Evolutionary conservation across 2,888 invertebrate species (phyloP).

Genomic region (Neelides folsomi): DNA sequence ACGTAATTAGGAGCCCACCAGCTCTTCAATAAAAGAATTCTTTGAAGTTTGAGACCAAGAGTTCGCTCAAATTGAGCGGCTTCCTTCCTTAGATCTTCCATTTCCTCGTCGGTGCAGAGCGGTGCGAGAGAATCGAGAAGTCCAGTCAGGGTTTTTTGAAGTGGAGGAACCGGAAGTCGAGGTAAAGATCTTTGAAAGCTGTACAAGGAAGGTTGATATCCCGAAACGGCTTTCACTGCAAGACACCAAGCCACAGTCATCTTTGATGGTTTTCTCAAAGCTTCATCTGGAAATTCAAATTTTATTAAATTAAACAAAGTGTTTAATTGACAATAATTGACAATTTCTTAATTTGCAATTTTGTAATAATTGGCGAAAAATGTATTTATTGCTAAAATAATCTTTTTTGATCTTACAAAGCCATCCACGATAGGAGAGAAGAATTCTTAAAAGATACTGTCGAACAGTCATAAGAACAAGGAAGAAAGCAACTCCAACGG

Average conservation of each 20-base stretch:
- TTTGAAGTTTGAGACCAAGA: conserved; percentile 38
- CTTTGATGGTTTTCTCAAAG: conserved; percentile 36
- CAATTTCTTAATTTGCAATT: neutral
- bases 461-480: conserved; percentile 38
- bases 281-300: too few species aligned
- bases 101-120: conserved; percentile 37
- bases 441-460: conserved; percentile 38
- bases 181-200: conserved; percentile 48
- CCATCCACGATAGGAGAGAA: conserved; percentile 46
- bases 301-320: too few species aligned
- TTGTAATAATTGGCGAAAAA: neutral
- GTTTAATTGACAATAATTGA: too few species aligned
- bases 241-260: conserved; percentile 39
- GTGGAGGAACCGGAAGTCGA: conserved; percentile 43
- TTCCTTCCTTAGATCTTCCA: conserved; percentile 36
- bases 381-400: neutral
- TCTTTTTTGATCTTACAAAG: conserved; percentile 41
- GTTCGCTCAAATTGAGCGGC: conserved; percentile 38
- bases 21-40: conserved; percentile 39
- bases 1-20: conserved; percentile 42
- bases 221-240: conserved; percentile 41
- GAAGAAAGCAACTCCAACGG: conserved; percentile 39
- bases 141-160: conserved; percentile 41
- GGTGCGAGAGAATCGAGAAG: conserved; percentile 39
- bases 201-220: conserved; percentile 42